Evolutionary conservation across 2,113 vertebrate genomes (phyloP).

Genomic region (Ibidorhyncha struthersii): DNA sequence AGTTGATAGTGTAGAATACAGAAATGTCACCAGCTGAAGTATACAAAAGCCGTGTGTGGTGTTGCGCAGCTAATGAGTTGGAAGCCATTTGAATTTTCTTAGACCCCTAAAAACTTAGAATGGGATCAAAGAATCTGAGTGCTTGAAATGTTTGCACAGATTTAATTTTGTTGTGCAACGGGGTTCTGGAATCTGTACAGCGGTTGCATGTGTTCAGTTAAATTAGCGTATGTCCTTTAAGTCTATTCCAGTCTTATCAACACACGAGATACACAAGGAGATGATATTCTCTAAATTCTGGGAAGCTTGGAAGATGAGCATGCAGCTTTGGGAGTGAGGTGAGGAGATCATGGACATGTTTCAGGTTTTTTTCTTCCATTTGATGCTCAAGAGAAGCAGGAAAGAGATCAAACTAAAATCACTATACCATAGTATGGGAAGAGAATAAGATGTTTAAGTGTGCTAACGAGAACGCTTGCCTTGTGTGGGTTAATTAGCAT

Average conservation of each 20-base stretch:
- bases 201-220: background rate
- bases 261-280: background rate
- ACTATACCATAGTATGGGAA: background rate
- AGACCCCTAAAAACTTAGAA: too few species aligned
- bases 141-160: background rate
- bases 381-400: background rate
- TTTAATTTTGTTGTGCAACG: background rate
- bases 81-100: background rate
- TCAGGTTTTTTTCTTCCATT: background rate
- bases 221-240: accelerated
- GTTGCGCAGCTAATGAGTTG: background rate
- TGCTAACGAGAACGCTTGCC: too few species aligned
- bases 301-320: background rate
- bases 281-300: background rate
- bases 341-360: background rate
- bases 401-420: background rate
- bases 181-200: background rate
- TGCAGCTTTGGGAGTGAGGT: background rate
- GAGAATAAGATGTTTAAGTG: too few species aligned
- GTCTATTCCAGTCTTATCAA: accelerated
- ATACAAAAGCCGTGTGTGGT: accelerated
- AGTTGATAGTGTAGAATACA: background rate
- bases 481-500: too few species aligned
- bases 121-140: background rate
- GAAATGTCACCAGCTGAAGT: background rate